phyloP scores from a whole-genome alignment of 92 coral and sea anemone species.

The Chrysogorgia sp. region DNA sequence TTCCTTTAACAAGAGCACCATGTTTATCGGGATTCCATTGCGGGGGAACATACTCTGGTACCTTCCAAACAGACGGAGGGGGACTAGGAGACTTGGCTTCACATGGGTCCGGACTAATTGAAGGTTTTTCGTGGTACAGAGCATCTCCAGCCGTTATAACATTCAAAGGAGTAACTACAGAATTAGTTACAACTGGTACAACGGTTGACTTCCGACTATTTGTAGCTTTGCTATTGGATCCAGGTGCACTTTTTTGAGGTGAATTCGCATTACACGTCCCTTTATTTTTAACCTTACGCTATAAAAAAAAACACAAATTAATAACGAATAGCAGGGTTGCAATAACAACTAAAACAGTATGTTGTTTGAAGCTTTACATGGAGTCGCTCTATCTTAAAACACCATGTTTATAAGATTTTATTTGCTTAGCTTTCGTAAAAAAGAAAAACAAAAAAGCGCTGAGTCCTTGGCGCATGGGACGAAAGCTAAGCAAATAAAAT shows the following conservation, averaged over 20 bases:
- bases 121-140: constrained; percentile 34
- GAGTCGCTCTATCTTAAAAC: neutral
- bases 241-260: constrained; percentile 18
- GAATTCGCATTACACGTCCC: neutral
- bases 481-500: too few species aligned
- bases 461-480: too few species aligned
- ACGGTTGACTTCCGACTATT: constrained; percentile 24
- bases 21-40: constrained; percentile 92
- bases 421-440: too few species aligned
- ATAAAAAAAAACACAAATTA: neutral
- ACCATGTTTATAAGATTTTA: too few species aligned
- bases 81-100: constrained; percentile 89
- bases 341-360: neutral
- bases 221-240: constrained; percentile 8
- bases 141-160: constrained; percentile 37
- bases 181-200: constrained; percentile 7
- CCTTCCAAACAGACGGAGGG: constrained; percentile 99
- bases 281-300: constrained; percentile 28
- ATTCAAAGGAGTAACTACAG: constrained; percentile 39
- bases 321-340: neutral
- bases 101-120: constrained; percentile 66
- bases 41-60: constrained; percentile 97
- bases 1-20: constrained; percentile 19
- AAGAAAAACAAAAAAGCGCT: too few species aligned
- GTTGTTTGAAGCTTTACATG: too few species aligned